Conservation (phyloP, 2,113 vertebrate genomes). For the Apaloderma vittatum region DNA sequence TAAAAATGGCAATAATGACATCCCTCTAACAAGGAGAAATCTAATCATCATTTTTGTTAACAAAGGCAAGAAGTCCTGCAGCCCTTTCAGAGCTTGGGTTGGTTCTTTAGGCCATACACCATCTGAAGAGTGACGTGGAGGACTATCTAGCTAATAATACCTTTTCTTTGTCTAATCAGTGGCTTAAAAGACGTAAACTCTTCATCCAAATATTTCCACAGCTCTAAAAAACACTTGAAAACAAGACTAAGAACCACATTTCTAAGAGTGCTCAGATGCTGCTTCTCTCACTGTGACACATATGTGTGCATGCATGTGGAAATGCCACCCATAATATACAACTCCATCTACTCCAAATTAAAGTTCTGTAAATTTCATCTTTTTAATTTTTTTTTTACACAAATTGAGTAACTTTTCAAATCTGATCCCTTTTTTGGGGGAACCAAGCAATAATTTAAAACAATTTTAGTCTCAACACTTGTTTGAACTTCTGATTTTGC, state of each 20-base stretch:
- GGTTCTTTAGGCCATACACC: background rate
- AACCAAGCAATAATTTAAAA: background rate
- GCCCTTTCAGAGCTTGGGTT: background rate
- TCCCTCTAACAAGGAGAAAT: background rate
- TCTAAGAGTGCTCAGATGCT: background rate
- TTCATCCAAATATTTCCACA: background rate
- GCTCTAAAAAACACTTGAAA: conserved; percentile 26
- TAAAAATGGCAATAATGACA: background rate
- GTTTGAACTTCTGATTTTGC: background rate
- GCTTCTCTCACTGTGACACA: background rate
- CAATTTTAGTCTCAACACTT: background rate
- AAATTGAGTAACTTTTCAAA: background rate
- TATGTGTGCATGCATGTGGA: background rate
- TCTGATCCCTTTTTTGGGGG: background rate
- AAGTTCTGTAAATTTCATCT: background rate
- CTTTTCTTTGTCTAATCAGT: background rate
- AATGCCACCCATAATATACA: background rate
- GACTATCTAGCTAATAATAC: background rate
- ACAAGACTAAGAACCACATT: background rate
- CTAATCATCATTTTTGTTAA: background rate
- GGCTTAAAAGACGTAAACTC: background rate
- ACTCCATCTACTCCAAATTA: background rate
- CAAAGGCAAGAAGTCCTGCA: background rate
- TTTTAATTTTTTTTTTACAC: background rate
- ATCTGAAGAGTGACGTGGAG: background rate